Conservation (phyloP, 1,140 invertebrate species). For the Trachymyrmex septentrionalis region DNA sequence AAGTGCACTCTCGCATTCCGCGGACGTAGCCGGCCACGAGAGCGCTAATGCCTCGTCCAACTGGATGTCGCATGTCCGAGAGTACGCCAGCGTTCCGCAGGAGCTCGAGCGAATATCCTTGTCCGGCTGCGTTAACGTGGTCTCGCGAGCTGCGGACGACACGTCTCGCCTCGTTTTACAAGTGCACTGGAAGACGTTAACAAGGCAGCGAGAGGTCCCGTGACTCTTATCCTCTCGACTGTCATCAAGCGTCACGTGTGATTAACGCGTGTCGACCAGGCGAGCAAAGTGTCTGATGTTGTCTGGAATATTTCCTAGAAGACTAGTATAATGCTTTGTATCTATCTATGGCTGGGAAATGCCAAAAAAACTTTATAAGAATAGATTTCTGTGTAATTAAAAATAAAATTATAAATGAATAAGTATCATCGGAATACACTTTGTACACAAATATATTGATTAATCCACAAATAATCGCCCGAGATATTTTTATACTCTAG, state of each 20-base stretch:
- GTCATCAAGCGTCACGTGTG: constrained; percentile 13
- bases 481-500: no score
- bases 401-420: background rate
- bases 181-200: constrained; percentile 61
- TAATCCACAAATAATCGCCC: background rate
- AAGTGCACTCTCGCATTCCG: constrained; percentile 51
- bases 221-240: background rate
- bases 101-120: constrained; percentile 65
- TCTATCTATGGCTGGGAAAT: background rate
- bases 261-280: constrained; percentile 13
- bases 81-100: constrained; percentile 23
- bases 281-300: background rate
- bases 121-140: constrained; percentile 64
- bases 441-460: background rate
- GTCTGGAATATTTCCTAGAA: background rate
- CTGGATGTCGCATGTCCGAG: constrained; percentile 58
- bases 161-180: constrained; percentile 53
- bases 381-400: background rate
- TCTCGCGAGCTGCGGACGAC: constrained; percentile 26
- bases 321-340: background rate
- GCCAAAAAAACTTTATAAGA: background rate
- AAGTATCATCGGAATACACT: background rate
- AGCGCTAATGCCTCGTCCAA: constrained; percentile 55
- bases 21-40: constrained; percentile 43
- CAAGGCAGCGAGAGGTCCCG: constrained; percentile 34